A percentile compares a stretch with the other conserved stretches of the same genome.
Conservation (phyloP, 2,113 vertebrate species). For the Apus apus region DNA sequence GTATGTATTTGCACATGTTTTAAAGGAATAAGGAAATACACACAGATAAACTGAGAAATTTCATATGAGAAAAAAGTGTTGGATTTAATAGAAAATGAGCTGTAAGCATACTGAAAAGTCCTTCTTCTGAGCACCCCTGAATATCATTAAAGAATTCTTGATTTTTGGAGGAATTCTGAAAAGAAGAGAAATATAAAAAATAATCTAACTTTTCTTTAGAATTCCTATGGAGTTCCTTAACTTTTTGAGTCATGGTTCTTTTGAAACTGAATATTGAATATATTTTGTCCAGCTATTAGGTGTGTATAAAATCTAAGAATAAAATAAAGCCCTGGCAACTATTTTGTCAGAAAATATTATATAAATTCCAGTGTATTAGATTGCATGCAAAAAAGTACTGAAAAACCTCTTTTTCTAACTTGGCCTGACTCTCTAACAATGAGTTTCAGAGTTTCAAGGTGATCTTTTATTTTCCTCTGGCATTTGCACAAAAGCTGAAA, state of each 20-base stretch:
- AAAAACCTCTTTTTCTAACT: background rate
- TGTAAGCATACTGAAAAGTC: background rate
- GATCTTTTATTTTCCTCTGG: constrained; percentile 27
- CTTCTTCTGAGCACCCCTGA: rapidly evolving
- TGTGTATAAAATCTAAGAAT: background rate
- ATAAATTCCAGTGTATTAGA: background rate
- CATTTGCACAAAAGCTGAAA: constrained; percentile 33
- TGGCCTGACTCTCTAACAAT: background rate
- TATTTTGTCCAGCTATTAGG: background rate
- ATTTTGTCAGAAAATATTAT: background rate
- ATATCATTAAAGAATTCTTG: background rate
- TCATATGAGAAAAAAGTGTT: background rate
- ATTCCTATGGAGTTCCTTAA: background rate
- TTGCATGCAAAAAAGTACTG: background rate
- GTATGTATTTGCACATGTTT: background rate
- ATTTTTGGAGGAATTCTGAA: background rate
- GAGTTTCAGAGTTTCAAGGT: constrained; percentile 37
- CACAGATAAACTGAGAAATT: background rate
- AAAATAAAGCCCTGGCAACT: background rate
- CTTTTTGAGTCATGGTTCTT: background rate
- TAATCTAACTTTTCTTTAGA: background rate
- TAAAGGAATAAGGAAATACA: background rate
- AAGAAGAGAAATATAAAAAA: background rate
- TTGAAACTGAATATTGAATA: background rate
- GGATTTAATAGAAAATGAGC: background rate